phyloP scores from a whole-genome alignment of 2,113 vertebrate genomes.

The Hymenochirus boettgeri region DNA sequence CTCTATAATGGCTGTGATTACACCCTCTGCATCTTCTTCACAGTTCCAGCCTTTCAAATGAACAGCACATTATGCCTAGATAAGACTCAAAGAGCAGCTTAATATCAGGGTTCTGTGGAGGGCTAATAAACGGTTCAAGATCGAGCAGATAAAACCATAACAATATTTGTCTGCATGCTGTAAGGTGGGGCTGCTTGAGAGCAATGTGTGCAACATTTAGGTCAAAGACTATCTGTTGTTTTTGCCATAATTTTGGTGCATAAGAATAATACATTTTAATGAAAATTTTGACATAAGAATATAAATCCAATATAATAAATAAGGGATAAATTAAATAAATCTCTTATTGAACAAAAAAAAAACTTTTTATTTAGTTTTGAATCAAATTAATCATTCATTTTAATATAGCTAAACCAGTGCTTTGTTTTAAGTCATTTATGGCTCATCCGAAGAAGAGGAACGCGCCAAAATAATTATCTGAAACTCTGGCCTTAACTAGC shows the following conservation, averaged over 20 bases:
- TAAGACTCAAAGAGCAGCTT: slow-evolving; percentile 66
- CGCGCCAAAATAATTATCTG: too few species aligned
- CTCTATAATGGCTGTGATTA: slow-evolving; percentile 68
- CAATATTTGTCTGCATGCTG: slow-evolving; percentile 50
- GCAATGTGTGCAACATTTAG: slow-evolving; percentile 28
- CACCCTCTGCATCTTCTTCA: slow-evolving; percentile 63
- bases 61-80: slow-evolving; percentile 64
- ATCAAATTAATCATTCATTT: too few species aligned
- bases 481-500: too few species aligned
- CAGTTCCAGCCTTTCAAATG: slow-evolving; percentile 61
- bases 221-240: slow-evolving; percentile 46
- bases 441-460: too few species aligned
- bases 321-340: too few species aligned
- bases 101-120: slow-evolving; percentile 65
- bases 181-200: slow-evolving; percentile 50
- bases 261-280: too few species aligned
- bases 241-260: slow-evolving; percentile 5
- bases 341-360: too few species aligned
- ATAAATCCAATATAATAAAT: not conserved
- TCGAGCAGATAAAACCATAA: slow-evolving; percentile 56
- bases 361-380: too few species aligned
- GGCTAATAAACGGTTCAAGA: slow-evolving; percentile 63
- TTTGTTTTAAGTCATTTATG: too few species aligned
- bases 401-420: too few species aligned
- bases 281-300: not conserved